phyloP scores from a whole-genome alignment of 2,113 vertebrate genomes.

The Gymnobelideus leadbeateri region DNA sequence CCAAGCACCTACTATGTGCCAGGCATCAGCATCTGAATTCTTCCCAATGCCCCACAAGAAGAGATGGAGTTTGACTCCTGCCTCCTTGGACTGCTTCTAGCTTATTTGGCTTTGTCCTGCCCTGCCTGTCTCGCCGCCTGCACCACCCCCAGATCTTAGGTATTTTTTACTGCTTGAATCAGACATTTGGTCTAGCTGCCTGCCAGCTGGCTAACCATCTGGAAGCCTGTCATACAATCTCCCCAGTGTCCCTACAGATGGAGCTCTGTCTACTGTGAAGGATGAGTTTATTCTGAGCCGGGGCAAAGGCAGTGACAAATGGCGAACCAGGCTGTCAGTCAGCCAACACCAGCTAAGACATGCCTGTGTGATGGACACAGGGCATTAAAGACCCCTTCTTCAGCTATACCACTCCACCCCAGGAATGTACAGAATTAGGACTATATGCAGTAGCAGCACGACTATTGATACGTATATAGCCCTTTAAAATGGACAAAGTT shows the following conservation, averaged over 20 bases:
- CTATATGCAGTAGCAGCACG: not conserved
- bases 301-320: constrained; percentile 35
- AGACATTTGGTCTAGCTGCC: constrained; percentile 52
- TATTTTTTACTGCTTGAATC: constrained; percentile 40
- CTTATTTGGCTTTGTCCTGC: constrained; percentile 40
- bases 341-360: not conserved
- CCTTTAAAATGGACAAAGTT: not conserved
- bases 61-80: constrained; percentile 4
- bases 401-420: not conserved
- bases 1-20: not conserved
- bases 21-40: not conserved
- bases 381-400: not conserved
- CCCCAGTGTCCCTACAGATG: constrained; percentile 23
- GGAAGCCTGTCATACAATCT: not conserved
- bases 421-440: not conserved
- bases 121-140: no score
- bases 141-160: constrained; percentile 26
- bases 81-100: constrained; percentile 37
- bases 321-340: not conserved
- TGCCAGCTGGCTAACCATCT: constrained; percentile 12
- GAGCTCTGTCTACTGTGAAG: constrained; percentile 35
- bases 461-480: not conserved
- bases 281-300: constrained; percentile 25
- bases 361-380: not conserved
- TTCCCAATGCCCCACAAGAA: constrained; percentile 14